Evolutionary conservation across 2,888 invertebrate genomes (phyloP), one percentile per base, ranked within the genome.

Genomic region (Zhuqinia jingwanae): DNA sequence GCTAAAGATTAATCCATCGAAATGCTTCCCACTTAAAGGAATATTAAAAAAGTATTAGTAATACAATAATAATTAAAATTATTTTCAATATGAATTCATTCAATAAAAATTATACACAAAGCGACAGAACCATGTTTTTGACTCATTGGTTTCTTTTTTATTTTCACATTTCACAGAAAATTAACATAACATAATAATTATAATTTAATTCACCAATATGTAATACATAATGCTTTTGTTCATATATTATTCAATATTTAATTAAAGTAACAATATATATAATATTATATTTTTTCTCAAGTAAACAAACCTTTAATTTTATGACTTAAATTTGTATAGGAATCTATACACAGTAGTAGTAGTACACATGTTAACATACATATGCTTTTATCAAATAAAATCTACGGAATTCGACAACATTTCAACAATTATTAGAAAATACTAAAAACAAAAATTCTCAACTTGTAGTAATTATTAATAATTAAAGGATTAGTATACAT

Each of bases 371-470:
- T 63, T 63, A 30, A 36, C 36, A 36, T 6, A 36, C 36, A 36
- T 6, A n/a, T 63, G 30, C 30, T 13, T 63, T 63, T 63, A 63
- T 63, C 63, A 63, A 63, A 63, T 36, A 63, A 63, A 63, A 5
- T 15, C 63, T 63, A 63, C 63, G 63, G 36, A 63, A 63, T 63
- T 63, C 30, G 63, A 63, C 10, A 27, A 63, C 30, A 36, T 63
- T 36, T 63, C 63, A 63, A 63, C 63, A 63, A 50, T n/a, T n/a
- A 63, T 63, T 63, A 63, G 63, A 63, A 63, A 63, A 63, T 63
- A 63, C 63, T 63, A 63, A 30, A 63, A 63, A 63, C 63, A 63
- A 63, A 36, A 63, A 36, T 36, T 6, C 17, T 36, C 13, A 63
- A 17, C 36, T 36, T 17, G n/a, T n/a, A n/a, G n/a, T n/a, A n/a